Evolutionary conservation across 37 sponge, comb jelly and placozoan genomes (phyloP).

Genomic region (Aphrocallistes beatrix): DNA sequence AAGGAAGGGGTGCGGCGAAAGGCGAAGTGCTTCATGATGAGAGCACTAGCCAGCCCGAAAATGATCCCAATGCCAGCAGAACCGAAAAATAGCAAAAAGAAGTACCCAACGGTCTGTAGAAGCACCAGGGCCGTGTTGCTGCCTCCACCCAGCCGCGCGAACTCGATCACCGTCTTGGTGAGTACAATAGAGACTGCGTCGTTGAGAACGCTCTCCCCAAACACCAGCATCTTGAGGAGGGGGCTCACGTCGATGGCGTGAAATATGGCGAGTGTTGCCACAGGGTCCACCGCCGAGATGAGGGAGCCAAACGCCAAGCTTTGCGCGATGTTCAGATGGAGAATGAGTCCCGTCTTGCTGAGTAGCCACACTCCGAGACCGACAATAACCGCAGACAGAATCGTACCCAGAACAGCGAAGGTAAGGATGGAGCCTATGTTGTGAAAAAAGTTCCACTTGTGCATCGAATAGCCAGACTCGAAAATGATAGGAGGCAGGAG

Average conservation of each 20-base stretch:
- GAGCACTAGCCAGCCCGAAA: slow-evolving; percentile 65
- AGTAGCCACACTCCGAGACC: slow-evolving; percentile 68
- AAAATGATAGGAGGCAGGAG: slow-evolving; percentile 93
- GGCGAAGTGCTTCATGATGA: slow-evolving; percentile 64
- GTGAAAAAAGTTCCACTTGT: slow-evolving; percentile 96
- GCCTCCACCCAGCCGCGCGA: neutral
- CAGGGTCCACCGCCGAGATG: slow-evolving; percentile 93
- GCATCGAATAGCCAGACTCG: slow-evolving; percentile 91
- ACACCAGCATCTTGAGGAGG: slow-evolving; percentile 87
- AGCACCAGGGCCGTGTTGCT: neutral
- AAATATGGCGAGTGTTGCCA: slow-evolving; percentile 91
- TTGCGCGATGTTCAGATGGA: neutral
- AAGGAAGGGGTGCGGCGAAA: slow-evolving; percentile 61
- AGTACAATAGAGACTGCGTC: slow-evolving; percentile 96
- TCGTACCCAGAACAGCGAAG: slow-evolving; percentile 88
- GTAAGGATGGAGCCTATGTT: slow-evolving; percentile 84
- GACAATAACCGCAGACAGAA: slow-evolving; percentile 74
- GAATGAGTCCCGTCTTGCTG: slow-evolving; percentile 32
- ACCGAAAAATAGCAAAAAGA: slow-evolving; percentile 65
- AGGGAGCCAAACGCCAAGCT: slow-evolving; percentile 90
- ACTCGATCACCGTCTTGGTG: slow-evolving; percentile 49
- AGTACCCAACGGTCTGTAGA: slow-evolving; percentile 50
- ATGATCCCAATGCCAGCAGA: slow-evolving; percentile 64
- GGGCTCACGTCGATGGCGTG: slow-evolving; percentile 86
- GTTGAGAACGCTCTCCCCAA: slow-evolving; percentile 93